Conservation (phyloP, 2,888 invertebrate species). For the Eurytoma adleriae region DNA sequence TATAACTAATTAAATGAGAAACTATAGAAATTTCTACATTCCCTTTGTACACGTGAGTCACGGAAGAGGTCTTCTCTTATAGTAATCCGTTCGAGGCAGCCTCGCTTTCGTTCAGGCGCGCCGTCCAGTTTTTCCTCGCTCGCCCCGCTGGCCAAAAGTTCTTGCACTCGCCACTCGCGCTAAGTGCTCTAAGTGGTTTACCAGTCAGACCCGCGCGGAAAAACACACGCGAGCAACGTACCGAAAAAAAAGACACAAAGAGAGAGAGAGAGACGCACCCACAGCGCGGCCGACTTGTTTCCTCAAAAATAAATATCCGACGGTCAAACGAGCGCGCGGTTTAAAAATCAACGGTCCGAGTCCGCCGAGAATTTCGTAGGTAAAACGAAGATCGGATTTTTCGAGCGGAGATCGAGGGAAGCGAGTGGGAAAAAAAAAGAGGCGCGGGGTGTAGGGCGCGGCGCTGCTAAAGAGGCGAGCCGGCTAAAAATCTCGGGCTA, state of each 20-base stretch:
- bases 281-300: not conserved
- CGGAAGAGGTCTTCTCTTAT: too few species aligned
- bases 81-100: too few species aligned
- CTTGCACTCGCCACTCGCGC: constrained; percentile 24
- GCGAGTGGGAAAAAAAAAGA: too few species aligned
- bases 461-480: too few species aligned
- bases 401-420: too few species aligned
- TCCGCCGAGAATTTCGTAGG: not conserved
- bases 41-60: too few species aligned
- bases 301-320: not conserved
- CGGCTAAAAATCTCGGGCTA: too few species aligned
- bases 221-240: constrained; percentile 9
- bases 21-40: too few species aligned
- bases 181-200: constrained; percentile 47
- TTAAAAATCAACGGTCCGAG: not conserved
- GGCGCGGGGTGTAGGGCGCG: too few species aligned
- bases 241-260: constrained; percentile 2
- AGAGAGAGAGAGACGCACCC: constrained; percentile 23
- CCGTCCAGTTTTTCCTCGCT: constrained; percentile 6
- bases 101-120: not conserved
- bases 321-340: not conserved
- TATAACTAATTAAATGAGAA: too few species aligned
- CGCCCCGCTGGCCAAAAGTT: constrained; percentile 33
- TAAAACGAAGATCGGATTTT: too few species aligned
- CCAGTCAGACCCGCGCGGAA: constrained; percentile 5